phyloP scores from a whole-genome alignment of 1,140 invertebrate genomes.

The Papilio xuthus region DNA sequence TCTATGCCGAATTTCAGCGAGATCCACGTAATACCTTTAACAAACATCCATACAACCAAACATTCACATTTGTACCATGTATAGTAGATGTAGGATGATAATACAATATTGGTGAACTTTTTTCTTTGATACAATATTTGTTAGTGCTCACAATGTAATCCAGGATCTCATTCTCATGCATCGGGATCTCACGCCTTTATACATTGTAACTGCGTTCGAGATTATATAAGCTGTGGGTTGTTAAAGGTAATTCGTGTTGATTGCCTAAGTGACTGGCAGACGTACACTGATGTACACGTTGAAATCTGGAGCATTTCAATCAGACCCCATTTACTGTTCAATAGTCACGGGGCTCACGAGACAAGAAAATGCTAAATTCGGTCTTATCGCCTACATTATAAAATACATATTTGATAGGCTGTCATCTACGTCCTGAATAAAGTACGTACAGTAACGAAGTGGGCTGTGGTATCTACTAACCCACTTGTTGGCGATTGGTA shows the following conservation, averaged over 20 bases:
- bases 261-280: conserved; percentile 40
- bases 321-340: conserved; percentile 60
- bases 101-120: too few relatives aligned
- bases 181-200: not conserved
- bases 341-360: conserved; percentile 36
- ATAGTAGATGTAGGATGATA: too few relatives aligned
- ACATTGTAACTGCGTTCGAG: not conserved
- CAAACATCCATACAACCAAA: too few relatives aligned
- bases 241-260: conserved; percentile 34
- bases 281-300: conserved; percentile 44
- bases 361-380: not conserved
- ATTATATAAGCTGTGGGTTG: conserved; percentile 33
- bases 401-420: not conserved
- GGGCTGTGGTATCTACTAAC: conserved; percentile 34
- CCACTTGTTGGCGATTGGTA: conserved; percentile 24
- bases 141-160: not conserved
- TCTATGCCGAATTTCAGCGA: too few relatives aligned
- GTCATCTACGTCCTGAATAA: conserved; percentile 21
- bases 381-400: not conserved
- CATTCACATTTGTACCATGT: too few relatives aligned
- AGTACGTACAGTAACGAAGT: conserved; percentile 23
- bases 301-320: conserved; percentile 72
- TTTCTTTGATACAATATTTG: too few relatives aligned
- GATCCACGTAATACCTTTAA: too few relatives aligned
- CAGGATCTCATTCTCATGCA: not conserved